A percentile compares a stretch with the other conserved stretches of the same genome.
These are phyloP conservation scores for Ptychochromis oligacanthus DNA, from an alignment of 2,113 vertebrate species.

Conservation along the genomic window DNA sequence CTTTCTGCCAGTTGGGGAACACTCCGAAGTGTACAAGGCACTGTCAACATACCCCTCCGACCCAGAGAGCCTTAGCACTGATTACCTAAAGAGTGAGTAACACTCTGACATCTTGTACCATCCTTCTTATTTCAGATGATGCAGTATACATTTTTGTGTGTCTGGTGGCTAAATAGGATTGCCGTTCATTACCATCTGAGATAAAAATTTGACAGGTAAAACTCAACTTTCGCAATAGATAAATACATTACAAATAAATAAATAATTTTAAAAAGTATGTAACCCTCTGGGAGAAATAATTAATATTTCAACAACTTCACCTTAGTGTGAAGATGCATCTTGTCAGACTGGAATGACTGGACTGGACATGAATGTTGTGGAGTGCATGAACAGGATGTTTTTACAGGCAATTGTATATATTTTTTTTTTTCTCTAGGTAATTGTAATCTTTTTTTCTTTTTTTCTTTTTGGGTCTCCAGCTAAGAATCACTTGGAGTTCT, in stretches of 20 bases:
- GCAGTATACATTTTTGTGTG: not conserved
- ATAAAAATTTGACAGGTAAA: not conserved
- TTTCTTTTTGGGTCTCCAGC: slow-evolving; percentile 76
- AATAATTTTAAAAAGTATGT: not conserved
- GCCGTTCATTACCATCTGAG: not conserved
- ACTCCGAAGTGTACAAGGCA: slow-evolving; percentile 96
- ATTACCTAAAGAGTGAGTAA: slow-evolving; percentile 96
- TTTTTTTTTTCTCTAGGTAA: rapidly evolving
- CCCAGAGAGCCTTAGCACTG: slow-evolving; percentile 87
- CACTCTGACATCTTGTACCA: not conserved
- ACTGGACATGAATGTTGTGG: not conserved
- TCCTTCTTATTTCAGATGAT: not conserved
- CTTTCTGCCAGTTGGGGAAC: slow-evolving; percentile 95
- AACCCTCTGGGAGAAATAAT: too few relatives aligned
- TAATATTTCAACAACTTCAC: not conserved
- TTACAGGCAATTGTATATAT: not conserved
- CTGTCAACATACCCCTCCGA: slow-evolving; percentile 90
- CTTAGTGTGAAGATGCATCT: not conserved
- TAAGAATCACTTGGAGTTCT: slow-evolving; percentile 98
- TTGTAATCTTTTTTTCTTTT: not conserved
- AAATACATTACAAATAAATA: too few relatives aligned
- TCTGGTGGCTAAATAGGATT: not conserved
- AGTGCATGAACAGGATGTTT: not conserved
- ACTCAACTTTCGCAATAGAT: not conserved
- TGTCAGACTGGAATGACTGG: not conserved